These are phyloP conservation scores for Microcebus jonahi DNA, from an alignment of 2,113 vertebrate genomes.

Conservation along the genomic window DNA sequence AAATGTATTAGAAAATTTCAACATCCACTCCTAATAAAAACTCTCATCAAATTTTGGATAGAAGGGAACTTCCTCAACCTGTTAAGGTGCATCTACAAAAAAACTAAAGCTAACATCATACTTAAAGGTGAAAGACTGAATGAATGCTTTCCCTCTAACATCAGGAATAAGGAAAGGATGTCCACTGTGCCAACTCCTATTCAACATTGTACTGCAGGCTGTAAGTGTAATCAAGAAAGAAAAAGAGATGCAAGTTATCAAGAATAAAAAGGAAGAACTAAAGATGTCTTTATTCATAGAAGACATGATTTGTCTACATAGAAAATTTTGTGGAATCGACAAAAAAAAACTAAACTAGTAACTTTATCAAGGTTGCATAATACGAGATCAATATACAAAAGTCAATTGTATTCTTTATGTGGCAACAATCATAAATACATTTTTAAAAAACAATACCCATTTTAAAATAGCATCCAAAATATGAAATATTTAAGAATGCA, in stretches of 20 bases:
- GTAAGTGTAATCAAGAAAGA: neutral
- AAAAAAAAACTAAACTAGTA: neutral
- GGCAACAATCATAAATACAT: neutral
- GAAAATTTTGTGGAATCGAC: slow-evolving; percentile 15
- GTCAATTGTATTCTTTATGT: neutral
- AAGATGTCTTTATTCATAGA: neutral
- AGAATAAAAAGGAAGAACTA: neutral
- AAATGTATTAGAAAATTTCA: neutral
- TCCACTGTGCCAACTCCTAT: neutral
- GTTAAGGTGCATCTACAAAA: neutral
- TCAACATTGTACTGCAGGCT: neutral
- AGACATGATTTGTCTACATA: neutral
- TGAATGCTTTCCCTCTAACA: neutral
- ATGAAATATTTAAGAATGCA: neutral
- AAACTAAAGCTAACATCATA: neutral
- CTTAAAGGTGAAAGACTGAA: neutral
- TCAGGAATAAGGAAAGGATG: neutral
- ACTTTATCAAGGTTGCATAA: neutral
- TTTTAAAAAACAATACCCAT: neutral
- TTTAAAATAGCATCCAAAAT: neutral
- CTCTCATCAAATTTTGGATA: neutral
- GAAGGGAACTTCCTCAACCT: neutral
- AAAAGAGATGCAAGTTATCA: neutral
- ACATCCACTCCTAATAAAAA: neutral
- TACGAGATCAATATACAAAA: neutral